Evolutionary conservation across 1,140 invertebrate genomes (phyloP).

Genomic region (Drosophila trapezifrons): DNA sequence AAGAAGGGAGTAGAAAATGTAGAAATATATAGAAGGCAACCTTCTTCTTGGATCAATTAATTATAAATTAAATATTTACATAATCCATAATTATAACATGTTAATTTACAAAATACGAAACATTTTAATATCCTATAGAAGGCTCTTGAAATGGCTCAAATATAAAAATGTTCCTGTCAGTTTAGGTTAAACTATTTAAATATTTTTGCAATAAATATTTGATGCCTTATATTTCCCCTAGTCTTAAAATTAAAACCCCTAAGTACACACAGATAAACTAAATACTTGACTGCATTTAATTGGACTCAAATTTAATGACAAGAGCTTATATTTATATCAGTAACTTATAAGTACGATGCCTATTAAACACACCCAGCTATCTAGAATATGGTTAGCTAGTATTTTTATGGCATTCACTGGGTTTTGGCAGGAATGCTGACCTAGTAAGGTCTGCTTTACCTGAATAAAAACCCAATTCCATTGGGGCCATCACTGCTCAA

Average conservation of each 20-base stretch:
- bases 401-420: neutral
- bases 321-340: neutral
- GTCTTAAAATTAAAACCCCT: neutral
- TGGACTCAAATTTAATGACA: neutral
- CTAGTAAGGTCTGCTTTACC: neutral
- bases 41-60: too few species aligned
- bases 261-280: neutral
- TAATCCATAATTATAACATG: neutral
- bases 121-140: neutral
- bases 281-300: neutral
- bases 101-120: neutral
- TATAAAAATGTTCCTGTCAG: neutral
- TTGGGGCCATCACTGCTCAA: neutral
- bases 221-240: too few species aligned
- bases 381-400: neutral
- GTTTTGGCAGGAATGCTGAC: neutral
- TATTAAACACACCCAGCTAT: neutral
- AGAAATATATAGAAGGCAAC: neutral
- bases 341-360: neutral
- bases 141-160: neutral
- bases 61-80: neutral
- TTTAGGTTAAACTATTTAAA: neutral
- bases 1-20: too few species aligned
- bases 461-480: neutral
- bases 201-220: neutral